A percentile compares a stretch with the other conserved stretches of the same genome.
These are phyloP conservation scores for Heterodera filipjevi DNA, from an alignment of 2,888 invertebrate species.

Conservation along the genomic window DNA sequence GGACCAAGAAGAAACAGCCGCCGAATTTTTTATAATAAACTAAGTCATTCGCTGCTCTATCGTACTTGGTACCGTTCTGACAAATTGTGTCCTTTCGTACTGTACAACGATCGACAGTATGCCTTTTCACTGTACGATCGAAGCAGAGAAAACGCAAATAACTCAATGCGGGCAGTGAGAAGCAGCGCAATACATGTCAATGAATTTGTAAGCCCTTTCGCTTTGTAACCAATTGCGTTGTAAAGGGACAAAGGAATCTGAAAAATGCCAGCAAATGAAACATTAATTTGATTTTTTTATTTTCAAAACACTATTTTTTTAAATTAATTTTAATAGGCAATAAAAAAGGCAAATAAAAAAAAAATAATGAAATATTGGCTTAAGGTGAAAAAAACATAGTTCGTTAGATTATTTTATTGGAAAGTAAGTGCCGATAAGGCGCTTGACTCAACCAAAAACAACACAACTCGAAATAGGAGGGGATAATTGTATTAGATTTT, in stretches of 20 bases:
- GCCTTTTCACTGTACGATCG: background rate
- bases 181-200: background rate
- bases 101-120: background rate
- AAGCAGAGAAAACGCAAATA: background rate
- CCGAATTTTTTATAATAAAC: background rate
- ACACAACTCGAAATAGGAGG: too few relatives aligned
- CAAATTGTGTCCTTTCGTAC: background rate
- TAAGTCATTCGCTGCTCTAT: background rate
- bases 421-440: too few relatives aligned
- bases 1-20: too few relatives aligned
- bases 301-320: background rate
- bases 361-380: too few relatives aligned
- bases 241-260: background rate
- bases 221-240: background rate
- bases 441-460: too few relatives aligned
- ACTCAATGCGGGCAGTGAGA: background rate
- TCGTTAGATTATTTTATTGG: too few relatives aligned
- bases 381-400: too few relatives aligned
- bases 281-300: background rate
- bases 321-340: background rate
- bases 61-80: slow-evolving; percentile 8
- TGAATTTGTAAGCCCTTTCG: background rate
- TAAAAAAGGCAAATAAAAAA: too few relatives aligned
- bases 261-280: background rate
- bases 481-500: too few relatives aligned